phyloP scores from a whole-genome alignment of 2,888 invertebrate genomes.

The Nephrotoma guestfalica region DNA sequence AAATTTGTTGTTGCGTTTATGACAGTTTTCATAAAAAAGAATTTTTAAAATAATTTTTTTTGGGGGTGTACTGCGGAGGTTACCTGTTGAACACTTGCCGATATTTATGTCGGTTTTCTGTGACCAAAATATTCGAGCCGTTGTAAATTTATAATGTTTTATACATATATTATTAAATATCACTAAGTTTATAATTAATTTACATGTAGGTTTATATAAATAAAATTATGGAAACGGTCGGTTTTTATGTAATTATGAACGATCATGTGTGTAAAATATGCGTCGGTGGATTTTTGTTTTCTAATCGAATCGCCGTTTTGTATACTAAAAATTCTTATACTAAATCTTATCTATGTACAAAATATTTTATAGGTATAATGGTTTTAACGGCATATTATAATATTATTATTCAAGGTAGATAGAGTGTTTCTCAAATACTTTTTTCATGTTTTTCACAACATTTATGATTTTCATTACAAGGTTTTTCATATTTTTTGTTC shows the following conservation, averaged over 20 bases:
- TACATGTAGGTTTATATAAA: neutral
- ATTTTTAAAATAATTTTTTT: neutral
- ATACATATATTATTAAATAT: neutral
- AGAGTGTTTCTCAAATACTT: neutral
- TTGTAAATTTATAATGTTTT: neutral
- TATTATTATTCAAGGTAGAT: neutral
- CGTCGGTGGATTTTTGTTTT: neutral
- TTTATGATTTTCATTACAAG: neutral
- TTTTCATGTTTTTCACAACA: neutral
- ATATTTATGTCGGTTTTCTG: neutral
- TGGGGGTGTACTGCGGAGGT: too few species aligned
- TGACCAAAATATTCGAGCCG: neutral
- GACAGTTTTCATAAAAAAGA: neutral
- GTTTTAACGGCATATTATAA: neutral
- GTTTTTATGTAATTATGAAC: neutral
- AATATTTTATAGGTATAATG: neutral
- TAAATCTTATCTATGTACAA: neutral
- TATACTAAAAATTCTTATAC: neutral
- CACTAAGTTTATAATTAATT: neutral
- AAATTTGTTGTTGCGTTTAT: neutral
- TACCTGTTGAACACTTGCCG: neutral
- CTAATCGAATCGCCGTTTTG: too few species aligned
- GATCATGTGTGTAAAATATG: neutral
- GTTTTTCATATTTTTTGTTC: neutral
- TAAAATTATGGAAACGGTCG: neutral